Base-by-base conservation (phyloP, 2,797 vertebrate species). In the Xerus rutilus region DNA sequence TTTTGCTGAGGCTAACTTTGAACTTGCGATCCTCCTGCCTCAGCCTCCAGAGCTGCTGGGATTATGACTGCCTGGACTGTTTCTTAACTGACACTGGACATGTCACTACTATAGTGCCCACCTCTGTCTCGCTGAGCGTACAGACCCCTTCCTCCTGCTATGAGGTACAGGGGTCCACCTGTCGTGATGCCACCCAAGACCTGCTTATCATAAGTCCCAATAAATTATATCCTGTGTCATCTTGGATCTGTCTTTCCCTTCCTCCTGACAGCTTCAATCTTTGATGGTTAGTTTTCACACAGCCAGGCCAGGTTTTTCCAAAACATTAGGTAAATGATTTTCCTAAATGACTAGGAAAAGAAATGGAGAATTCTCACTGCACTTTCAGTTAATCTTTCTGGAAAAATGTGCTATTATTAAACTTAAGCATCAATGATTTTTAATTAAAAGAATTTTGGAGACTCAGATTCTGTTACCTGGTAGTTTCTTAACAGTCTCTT, bases 321-420 rank as follows among this genome's bases (percentile, higher is more conserved):
- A 83, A 76, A n/a, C 23, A 45, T 18, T 57, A 86, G 74, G 25
- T 64, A 79, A 78, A n/a, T 49, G 15, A 82, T 45, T 90, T 93
- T 92, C 49, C 70, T 96, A 32, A 92, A 49, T 92, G 70, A 35
- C 59, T 76, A 39, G 20, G 2, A 49, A 4, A 14, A 88, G 47
- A 25, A 76, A 90, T n/a, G 43, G 9, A 70, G 65, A 47, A 79
- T 87, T 81, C 32, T 91, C 43, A 32, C 7, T 83, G 35, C 0
- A 39, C 18, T 73, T 81, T 89, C 18, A 59, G 39, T 73, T 64
- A 81, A 86, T 7, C 32, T 94, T 89, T 78, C 70, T 47, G n/a
- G 28, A 21, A 25, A 95, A 95, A 78, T 81, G 35, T 67, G 49
- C 5, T 81, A 73, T 76, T 85, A 96, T 74, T 57, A 74, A 94